Conservation (phyloP, 2,113 vertebrate genomes). For the Arenaria interpres region DNA sequence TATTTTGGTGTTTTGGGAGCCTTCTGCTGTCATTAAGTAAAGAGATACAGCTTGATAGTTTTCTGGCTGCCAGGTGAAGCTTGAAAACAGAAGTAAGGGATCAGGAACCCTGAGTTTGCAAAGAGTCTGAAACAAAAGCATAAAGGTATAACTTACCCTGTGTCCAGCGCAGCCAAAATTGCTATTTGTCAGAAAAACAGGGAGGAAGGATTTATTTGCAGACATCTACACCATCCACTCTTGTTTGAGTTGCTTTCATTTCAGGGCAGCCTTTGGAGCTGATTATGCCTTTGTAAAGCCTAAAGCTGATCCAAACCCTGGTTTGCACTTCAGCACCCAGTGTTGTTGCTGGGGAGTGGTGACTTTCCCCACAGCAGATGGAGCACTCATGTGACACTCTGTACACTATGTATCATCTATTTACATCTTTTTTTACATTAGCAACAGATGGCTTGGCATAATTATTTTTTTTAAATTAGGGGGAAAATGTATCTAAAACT, state of each 20-base stretch:
- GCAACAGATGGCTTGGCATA: constrained; percentile 72
- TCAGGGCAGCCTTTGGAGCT: not conserved
- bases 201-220: not conserved
- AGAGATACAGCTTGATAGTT: not conserved
- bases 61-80: not conserved
- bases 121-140: not conserved
- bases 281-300: not conserved
- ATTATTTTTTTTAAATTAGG: constrained; percentile 49
- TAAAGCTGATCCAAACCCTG: not conserved
- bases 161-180: not conserved
- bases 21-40: not conserved
- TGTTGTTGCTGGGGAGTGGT: constrained; percentile 42
- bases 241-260: not conserved
- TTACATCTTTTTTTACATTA: constrained; percentile 73
- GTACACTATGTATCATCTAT: constrained; percentile 73
- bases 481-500: constrained; percentile 31
- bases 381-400: constrained; percentile 63
- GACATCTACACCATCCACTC: not conserved
- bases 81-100: not conserved
- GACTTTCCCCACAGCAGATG: constrained; percentile 69
- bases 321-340: not conserved
- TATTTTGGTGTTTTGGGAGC: not conserved
- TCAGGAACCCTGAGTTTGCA: not conserved
- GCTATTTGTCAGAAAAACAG: not conserved
- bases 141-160: not conserved